Evolutionary conservation across 2,888 invertebrate species (phyloP).

Genomic region (Tipula confusa): DNA sequence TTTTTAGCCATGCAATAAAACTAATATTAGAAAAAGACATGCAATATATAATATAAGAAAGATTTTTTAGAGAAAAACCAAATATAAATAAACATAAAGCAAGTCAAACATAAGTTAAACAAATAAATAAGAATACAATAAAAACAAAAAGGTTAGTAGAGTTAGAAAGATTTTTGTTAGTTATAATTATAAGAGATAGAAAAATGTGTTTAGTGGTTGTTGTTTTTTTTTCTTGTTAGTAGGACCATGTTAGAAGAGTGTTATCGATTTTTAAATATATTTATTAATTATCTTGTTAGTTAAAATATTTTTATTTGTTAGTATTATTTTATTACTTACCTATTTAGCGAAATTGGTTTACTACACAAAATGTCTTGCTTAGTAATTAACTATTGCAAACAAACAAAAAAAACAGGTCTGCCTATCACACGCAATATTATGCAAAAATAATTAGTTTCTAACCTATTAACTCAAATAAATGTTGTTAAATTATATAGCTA

Average conservation of each 20-base stretch:
- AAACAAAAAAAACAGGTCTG: background rate
- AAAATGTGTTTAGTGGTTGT: background rate
- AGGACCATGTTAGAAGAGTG: background rate
- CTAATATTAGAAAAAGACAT: background rate
- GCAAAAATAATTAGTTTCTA: background rate
- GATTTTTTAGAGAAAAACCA: background rate
- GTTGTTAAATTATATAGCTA: no score
- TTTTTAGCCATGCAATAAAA: background rate
- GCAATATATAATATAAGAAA: background rate
- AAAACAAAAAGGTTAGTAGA: background rate
- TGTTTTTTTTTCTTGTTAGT: no score
- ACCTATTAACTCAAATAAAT: no score
- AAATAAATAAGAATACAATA: background rate
- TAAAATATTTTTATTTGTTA: background rate
- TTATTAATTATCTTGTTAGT: background rate
- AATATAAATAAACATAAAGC: background rate
- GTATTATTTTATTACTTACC: background rate
- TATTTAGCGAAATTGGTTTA: background rate
- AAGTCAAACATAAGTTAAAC: background rate
- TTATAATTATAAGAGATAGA: background rate
- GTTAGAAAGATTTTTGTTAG: background rate
- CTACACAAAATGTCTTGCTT: no score
- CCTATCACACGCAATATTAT: background rate
- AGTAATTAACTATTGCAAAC: no score
- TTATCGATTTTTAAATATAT: background rate